These are phyloP conservation scores for Chelonus insularis DNA, from an alignment of 1,140 invertebrate genomes.

Conservation along the genomic window DNA sequence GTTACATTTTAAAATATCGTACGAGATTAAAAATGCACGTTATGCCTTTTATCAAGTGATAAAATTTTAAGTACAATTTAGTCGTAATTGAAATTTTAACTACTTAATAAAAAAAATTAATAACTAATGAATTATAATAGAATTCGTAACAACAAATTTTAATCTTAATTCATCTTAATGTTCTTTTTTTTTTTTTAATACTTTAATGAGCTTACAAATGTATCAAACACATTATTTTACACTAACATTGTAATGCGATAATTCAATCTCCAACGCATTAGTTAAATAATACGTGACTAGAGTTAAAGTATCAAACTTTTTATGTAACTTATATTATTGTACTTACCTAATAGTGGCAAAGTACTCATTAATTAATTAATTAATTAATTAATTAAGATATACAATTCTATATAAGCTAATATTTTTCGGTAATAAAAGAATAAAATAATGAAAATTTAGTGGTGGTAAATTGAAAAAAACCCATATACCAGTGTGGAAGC, in stretches of 20 bases:
- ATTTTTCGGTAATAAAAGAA: constrained; percentile 18
- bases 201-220: too few relatives aligned
- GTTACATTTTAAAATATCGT: background rate
- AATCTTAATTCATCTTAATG: too few relatives aligned
- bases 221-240: too few relatives aligned
- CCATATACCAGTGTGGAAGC: too few relatives aligned
- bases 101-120: too few relatives aligned
- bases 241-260: too few relatives aligned
- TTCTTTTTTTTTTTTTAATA: too few relatives aligned
- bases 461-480: background rate
- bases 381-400: background rate
- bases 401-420: constrained; percentile 8
- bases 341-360: constrained; percentile 12
- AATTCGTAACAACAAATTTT: too few relatives aligned
- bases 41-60: constrained; percentile 7
- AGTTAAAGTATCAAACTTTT: background rate
- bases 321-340: constrained; percentile 7
- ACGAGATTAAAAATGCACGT: background rate
- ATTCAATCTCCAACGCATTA: too few relatives aligned
- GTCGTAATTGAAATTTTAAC: background rate
- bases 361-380: too few relatives aligned
- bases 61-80: constrained; percentile 14
- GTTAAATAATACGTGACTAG: too few relatives aligned
- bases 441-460: background rate
- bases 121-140: too few relatives aligned